Evolutionary conservation across 2,113 vertebrate genomes (phyloP).

Genomic region (Stegastes partitus): DNA sequence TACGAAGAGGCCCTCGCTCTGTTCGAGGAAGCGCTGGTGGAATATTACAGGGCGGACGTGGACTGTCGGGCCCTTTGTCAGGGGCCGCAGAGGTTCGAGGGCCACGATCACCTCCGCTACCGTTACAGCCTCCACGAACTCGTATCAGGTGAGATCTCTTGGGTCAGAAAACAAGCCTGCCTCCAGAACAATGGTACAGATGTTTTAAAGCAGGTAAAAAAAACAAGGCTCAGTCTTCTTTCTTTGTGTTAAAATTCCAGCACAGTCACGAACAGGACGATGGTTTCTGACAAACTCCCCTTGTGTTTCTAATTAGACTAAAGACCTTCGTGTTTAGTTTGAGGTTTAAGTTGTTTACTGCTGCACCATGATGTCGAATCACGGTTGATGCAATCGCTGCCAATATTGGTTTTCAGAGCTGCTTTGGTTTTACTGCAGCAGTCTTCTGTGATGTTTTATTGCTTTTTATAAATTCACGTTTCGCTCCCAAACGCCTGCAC

Average conservation of each 20-base stretch:
- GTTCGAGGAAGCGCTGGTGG: conserved; percentile 90
- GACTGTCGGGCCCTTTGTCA: conserved; percentile 92
- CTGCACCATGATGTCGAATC: neutral
- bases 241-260: too few relatives aligned
- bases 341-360: neutral
- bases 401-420: neutral
- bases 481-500: neutral
- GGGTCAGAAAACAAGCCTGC: neutral
- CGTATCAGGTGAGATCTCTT: conserved; percentile 89
- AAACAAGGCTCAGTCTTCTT: neutral
- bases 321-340: too few relatives aligned
- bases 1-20: conserved; percentile 84
- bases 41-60: conserved; percentile 89
- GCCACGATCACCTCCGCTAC: conserved; percentile 88
- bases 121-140: conserved; percentile 91
- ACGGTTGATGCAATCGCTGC: too few relatives aligned
- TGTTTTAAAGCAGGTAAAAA: too few relatives aligned
- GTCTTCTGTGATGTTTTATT: neutral
- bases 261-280: too few relatives aligned
- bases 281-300: too few relatives aligned
- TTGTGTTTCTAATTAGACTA: too few relatives aligned
- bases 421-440: neutral
- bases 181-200: neutral
- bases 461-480: neutral
- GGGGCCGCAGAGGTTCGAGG: conserved; percentile 90